Conservation (phyloP, 2,113 vertebrate species). For the Bufo bufo region DNA sequence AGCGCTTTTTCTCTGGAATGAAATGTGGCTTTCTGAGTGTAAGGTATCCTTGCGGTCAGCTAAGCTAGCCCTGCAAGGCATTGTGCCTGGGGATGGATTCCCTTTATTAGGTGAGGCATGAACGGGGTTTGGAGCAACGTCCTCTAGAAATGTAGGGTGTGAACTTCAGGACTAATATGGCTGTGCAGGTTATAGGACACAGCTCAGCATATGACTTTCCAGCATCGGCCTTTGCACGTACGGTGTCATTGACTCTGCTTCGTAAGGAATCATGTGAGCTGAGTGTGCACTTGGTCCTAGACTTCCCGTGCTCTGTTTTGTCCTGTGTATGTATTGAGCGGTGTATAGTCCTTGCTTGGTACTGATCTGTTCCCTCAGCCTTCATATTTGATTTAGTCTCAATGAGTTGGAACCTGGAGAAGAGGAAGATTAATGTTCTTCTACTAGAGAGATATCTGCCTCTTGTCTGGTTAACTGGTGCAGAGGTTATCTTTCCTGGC, state of each 20-base stretch:
- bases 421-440: conserved; percentile 4
- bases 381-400: conserved; percentile 1
- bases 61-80: too few species aligned
- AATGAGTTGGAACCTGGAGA: neutral
- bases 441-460: neutral
- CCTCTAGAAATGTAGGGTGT: too few species aligned
- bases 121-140: too few species aligned
- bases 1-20: too few species aligned
- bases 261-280: neutral
- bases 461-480: conserved; percentile 10
- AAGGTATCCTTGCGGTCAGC: too few species aligned
- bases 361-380: neutral
- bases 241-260: neutral
- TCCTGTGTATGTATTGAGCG: neutral
- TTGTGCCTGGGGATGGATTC: too few species aligned
- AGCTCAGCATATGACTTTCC: too few species aligned
- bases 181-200: too few species aligned
- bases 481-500: conserved; percentile 32
- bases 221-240: neutral
- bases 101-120: too few species aligned
- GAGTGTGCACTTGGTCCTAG: neutral
- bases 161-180: too few species aligned
- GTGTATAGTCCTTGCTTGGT: neutral
- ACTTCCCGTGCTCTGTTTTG: neutral
- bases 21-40: too few species aligned